Percentiles rank a stretch among this genome's conserved stretches.
These are phyloP conservation scores for Aphelinus atriplicis DNA, from an alignment of 1,140 invertebrate genomes.

Conservation along the genomic window DNA sequence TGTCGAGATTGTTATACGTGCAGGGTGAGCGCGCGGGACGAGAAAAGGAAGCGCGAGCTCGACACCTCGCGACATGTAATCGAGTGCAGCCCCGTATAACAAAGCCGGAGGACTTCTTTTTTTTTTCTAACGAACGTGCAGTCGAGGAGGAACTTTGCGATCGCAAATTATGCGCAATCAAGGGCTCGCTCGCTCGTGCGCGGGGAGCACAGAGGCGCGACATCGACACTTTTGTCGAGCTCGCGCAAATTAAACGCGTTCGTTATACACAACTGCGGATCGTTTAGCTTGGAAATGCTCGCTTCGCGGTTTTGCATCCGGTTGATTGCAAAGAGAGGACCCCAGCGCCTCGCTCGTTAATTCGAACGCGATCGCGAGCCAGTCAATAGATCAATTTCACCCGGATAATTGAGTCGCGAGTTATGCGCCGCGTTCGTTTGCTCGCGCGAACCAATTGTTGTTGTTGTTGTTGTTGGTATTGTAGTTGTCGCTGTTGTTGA, in stretches of 20 bases:
- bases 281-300: conserved; percentile 25
- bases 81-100: background rate
- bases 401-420: conserved; percentile 24
- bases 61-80: background rate
- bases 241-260: conserved; percentile 18
- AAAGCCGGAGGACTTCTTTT: background rate
- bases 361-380: background rate
- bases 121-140: conserved; percentile 17
- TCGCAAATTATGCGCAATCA: conserved; percentile 14
- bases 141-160: conserved; percentile 7
- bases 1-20: too few relatives aligned
- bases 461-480: background rate
- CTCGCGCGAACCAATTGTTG: too few relatives aligned
- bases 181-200: background rate
- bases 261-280: background rate
- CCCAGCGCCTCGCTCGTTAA: conserved; percentile 20
- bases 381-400: conserved; percentile 33
- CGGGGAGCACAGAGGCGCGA: background rate
- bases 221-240: too few relatives aligned
- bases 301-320: conserved; percentile 34
- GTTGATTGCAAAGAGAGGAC: too few relatives aligned
- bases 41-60: too few relatives aligned
- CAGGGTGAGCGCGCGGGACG: too few relatives aligned
- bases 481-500: too few relatives aligned
- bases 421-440: conserved; percentile 1